A percentile compares a stretch with the other conserved stretches of the same genome.
phyloP scores from a whole-genome alignment of 2,888 invertebrate genomes.

The Netelia fuscicornis region DNA sequence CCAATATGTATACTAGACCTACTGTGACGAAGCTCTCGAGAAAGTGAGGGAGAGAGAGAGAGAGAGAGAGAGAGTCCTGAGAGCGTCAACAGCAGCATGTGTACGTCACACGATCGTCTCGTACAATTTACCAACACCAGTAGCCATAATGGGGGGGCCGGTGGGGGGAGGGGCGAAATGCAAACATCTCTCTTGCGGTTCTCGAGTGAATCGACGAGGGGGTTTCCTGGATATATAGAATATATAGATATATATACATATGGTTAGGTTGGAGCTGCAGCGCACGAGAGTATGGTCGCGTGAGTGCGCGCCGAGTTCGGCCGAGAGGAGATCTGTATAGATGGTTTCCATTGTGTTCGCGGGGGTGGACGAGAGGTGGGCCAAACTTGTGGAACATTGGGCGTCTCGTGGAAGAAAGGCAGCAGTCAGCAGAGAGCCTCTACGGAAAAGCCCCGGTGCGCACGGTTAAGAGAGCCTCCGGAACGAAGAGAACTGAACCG shows the following conservation, averaged over 20 bases:
- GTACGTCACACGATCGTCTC: constrained; percentile 64
- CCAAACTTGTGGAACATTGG: constrained; percentile 70
- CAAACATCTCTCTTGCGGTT: constrained; percentile 66
- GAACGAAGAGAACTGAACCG: constrained; percentile 50
- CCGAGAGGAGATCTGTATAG: constrained; percentile 50
- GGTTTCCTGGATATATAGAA: constrained; percentile 12
- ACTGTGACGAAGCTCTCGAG: constrained; percentile 24
- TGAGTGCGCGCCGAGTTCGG: constrained; percentile 63
- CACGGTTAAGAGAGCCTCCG: constrained; percentile 62
- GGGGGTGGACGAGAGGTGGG: constrained; percentile 5
- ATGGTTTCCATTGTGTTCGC: constrained; percentile 68
- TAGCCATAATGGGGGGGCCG: constrained; percentile 59
- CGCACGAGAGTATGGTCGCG: constrained; percentile 65
- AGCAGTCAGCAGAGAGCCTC: constrained; percentile 53
- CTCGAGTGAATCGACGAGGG: constrained; percentile 62
- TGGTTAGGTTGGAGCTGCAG: constrained; percentile 44
- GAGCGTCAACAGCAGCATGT: constrained; percentile 66
- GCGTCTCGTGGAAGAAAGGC: constrained; percentile 53
- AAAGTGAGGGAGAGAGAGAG: constrained; percentile 28
- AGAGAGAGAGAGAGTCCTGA: constrained; percentile 38
- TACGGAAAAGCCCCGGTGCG: constrained; percentile 53
- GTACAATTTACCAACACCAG: constrained; percentile 64
- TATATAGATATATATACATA: constrained; percentile 29
- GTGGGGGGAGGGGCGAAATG: constrained; percentile 41
- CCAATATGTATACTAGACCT: constrained; percentile 32